Base-by-base conservation (phyloP, 2,888 invertebrate genomes). In the Pocota personata region DNA sequence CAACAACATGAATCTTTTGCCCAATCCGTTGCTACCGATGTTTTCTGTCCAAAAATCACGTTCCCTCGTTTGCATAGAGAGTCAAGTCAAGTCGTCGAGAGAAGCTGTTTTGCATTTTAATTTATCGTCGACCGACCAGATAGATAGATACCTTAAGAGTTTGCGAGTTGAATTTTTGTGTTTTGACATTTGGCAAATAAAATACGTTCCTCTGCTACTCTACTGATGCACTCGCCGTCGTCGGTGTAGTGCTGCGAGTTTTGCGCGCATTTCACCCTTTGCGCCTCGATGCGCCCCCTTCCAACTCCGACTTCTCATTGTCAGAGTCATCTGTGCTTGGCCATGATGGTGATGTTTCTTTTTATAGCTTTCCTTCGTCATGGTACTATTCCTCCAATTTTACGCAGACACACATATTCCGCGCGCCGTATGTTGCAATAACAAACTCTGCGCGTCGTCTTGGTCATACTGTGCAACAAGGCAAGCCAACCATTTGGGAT, bases 281-380 rank as follows among this genome's bases (percentile, higher is more conserved):
- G 14, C 40, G n/a, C n/a, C 19, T 16, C 24, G 1, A 6, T 27
- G 46, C 62, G n/a, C 35, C 14, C 19, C 7, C 1, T 8, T 35
- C 10, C 27, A 4, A 0, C 16, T 21, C 14, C 43, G 30, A 50
- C 40, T 69, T 75, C 67, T 75, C 67, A 84, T 79, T 84, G 78
- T 64, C 75, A 75, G 69, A 75, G 69, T 84, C 84, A 84, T 84
- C 79, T 83, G 67, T 62, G 67, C 73, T 84, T 84, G 80, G 80
- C 84, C 84, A 84, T 84, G 84, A 73, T 60, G 69, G 52, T 75
- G 67, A 73, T 83, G 58, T 69, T 75, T 57, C 66, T 79, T 84
- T 71, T 64, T 75, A 75, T 58, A 80, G 80, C 58, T 69, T 64
- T 73, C 75, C 80, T 62, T 24, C 62, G 62, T 75, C 79, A 64